Evolutionary conservation across 2,888 invertebrate genomes (phyloP), one percentile per base, ranked within the genome.

Genomic region (Phaedon cochleariae): DNA sequence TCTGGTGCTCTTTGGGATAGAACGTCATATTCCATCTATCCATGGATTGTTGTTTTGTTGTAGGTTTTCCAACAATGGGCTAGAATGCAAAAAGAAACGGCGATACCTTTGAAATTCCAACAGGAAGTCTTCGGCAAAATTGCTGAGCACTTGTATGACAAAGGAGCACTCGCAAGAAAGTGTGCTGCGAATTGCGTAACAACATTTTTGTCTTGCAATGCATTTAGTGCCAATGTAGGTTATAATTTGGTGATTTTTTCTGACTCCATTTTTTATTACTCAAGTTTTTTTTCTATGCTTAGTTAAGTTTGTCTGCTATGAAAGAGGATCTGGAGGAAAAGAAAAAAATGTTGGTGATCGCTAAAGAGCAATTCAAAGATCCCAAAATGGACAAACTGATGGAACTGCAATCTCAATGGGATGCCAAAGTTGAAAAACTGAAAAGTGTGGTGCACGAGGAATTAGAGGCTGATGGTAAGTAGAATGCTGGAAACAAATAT

Each of bases 131-230:
- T 96, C 55, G 86, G 88, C 71, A 86, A 89, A 31, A 86, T 88
- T 0, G 87, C 90, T 10, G 88, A 89, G 6, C 90, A 96, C 20
- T 84, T 98, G 46, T 85, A 88, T 60, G 98, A 98, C 81, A 94
- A 92, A 81, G 92, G 93, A 1, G 91, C 93, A 5, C 86, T 89
- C 61, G 97, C 97, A 0, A 87, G 97, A 29, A 97, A 95, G 83
- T 89, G 90, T 68, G 94, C 97, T 2, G 88, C 95, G 62, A 91
- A 90, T 77, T 86, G 95, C 34, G 80, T 95, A 3, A 91, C 91
- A 68, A 86, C 90, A 15, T 91, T 97, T 80, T 84, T 98, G 45
- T 90, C 93, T 80, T 88, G 90, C 71, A 97, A 98, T 85, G 93
- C 94, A 3, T 97, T 91, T 82, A 90, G 93, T n/a, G 90, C 91